Evolutionary conservation across 2,113 vertebrate species (phyloP), one percentile per base, ranked within the genome.

Genomic region (Silurus asotus): DNA sequence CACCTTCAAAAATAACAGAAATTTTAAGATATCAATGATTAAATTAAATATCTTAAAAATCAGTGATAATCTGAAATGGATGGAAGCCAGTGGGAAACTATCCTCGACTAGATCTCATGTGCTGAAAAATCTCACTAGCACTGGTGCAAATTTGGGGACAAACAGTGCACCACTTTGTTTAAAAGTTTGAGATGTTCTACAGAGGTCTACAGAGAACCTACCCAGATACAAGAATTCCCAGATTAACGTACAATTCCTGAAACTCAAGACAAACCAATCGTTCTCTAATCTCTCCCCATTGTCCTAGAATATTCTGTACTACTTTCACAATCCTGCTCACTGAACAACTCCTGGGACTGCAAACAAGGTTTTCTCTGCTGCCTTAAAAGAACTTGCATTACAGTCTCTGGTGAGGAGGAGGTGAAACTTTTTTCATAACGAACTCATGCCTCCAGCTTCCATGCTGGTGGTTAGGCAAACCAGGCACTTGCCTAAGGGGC

Each of bases 401-500:
- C 28, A 20, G 19, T 45, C 55, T 17, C 25, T 8, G 10, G 28
- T 78, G 51, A 58, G 23, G 14, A 78, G 5, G 23, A 56, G 17
- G n/a, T 37, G 37, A 37, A 37, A 75, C 6, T 51, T 23, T 67
- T 48, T 72, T 72, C 6, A 76, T 23, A 76, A 58, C 3, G 51
- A 8, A 78, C 7, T 37, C 25, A 59, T 59, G 55, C 77, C 28
- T 45, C 56, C 56, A 80, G n/a, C 28, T 20, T 25, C 25, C 15
- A 11, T 37, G 55, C 25, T 58, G 15, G 5, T 4, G 10, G 56
- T 61, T 48, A 80, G 17, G 56, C n/a, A 78, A 37, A 6, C 8
- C 53, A 78, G 15, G 55, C 53, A 56, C 56, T 79, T 48, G 56
- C 77, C 77, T 45, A 61, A 48, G 77, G 77, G 77, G 19, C 28